These are phyloP conservation scores for Prochilodus magdalenae DNA, from an alignment of 2,113 vertebrate species.

Conservation along the genomic window DNA sequence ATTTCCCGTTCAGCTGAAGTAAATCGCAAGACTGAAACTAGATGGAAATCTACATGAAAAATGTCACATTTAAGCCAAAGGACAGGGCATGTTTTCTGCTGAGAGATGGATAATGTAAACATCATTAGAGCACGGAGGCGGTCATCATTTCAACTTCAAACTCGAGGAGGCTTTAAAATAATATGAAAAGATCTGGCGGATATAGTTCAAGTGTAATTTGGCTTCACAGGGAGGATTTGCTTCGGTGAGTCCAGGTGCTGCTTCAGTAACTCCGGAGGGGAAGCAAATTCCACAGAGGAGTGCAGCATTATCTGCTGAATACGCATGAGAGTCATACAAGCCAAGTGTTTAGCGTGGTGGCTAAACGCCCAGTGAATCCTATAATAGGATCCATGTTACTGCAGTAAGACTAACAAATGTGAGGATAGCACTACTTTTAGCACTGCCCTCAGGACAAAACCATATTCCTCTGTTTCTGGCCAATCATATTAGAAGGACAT, in stretches of 20 bases:
- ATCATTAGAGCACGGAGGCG: slow-evolving; percentile 10
- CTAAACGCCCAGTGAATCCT: background rate
- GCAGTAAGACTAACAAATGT: no score
- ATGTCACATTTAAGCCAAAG: slow-evolving; percentile 28
- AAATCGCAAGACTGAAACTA: slow-evolving; percentile 2
- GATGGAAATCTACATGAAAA: slow-evolving; percentile 17
- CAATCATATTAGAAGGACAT: no score
- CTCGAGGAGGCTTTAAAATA: slow-evolving; percentile 18
- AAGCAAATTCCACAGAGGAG: background rate
- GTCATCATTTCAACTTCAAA: slow-evolving; percentile 38
- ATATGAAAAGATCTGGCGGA: slow-evolving; percentile 30
- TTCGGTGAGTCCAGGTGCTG: slow-evolving; percentile 9
- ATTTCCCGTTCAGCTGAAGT: slow-evolving; percentile 11
- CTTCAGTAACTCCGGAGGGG: background rate
- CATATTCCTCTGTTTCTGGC: no score
- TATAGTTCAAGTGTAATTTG: slow-evolving; percentile 32
- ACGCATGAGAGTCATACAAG: background rate
- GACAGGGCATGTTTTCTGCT: slow-evolving; percentile 15
- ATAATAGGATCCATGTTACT: background rate
- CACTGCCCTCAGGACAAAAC: no score
- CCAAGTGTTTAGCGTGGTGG: background rate
- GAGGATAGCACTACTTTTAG: no score
- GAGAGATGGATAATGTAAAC: slow-evolving; percentile 30
- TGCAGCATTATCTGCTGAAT: background rate
- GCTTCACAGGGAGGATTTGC: background rate